Conservation (phyloP, 2,797 vertebrate species). For the Phataginus tetradactyla region DNA sequence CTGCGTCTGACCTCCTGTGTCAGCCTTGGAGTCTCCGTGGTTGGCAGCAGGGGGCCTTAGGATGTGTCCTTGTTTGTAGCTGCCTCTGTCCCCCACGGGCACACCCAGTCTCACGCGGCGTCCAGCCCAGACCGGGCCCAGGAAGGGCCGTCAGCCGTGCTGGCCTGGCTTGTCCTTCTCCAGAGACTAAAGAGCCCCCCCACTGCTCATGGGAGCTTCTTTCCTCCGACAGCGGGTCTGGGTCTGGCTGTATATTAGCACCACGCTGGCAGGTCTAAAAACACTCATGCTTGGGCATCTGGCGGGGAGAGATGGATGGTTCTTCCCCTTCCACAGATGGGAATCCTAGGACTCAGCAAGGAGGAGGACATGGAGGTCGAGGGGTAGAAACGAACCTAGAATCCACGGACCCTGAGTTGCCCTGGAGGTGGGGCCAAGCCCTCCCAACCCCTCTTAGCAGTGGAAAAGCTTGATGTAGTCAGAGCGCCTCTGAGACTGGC, state of each 20-base stretch:
- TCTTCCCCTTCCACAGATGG: background rate
- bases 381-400: background rate
- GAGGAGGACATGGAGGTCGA: background rate
- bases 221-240: background rate
- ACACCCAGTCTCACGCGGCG: accelerated
- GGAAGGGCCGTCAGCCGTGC: background rate
- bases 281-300: background rate
- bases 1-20: background rate
- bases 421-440: background rate
- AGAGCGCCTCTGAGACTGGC: background rate
- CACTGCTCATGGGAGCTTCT: background rate
- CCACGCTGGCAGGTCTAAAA: background rate
- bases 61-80: background rate
- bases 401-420: background rate
- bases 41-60: background rate
- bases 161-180: background rate
- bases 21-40: background rate
- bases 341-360: background rate
- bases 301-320: background rate
- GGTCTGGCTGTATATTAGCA: background rate
- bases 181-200: background rate
- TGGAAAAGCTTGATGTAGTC: background rate
- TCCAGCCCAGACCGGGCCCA: background rate
- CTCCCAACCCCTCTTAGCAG: accelerated
- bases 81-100: background rate